phyloP scores from a whole-genome alignment of 2,888 invertebrate genomes.

The Bellardia pandia region DNA sequence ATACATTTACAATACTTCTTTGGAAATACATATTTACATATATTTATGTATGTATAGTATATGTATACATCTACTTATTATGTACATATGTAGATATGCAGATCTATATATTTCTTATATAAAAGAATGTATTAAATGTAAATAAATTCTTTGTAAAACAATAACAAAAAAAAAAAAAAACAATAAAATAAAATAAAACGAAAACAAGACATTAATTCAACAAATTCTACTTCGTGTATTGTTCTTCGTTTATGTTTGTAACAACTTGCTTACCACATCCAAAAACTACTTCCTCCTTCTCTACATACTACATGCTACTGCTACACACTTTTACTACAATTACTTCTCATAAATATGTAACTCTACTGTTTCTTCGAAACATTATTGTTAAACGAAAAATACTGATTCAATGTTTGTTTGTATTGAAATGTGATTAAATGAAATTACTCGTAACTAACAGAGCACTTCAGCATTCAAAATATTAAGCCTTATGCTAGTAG shows the following conservation, averaged over 20 bases:
- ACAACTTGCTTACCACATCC: slow-evolving; percentile 31
- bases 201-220: slow-evolving; percentile 47
- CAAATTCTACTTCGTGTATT: slow-evolving; percentile 53
- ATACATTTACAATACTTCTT: slow-evolving; percentile 1
- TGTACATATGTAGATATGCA: neutral
- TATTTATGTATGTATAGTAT: neutral
- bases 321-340: neutral
- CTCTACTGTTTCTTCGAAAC: slow-evolving; percentile 14
- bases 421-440: slow-evolving; percentile 21
- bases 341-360: neutral
- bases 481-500: slow-evolving; percentile 76
- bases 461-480: slow-evolving; percentile 83
- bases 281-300: slow-evolving; percentile 20
- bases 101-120: neutral
- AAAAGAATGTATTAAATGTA: slow-evolving; percentile 6
- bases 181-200: neutral
- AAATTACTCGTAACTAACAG: slow-evolving; percentile 76
- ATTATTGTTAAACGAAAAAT: neutral
- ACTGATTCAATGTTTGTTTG: slow-evolving; percentile 42
- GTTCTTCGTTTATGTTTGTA: slow-evolving; percentile 55
- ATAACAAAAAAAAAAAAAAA: neutral
- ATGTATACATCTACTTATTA: too few species aligned
- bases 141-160: slow-evolving; percentile 24
- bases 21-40: neutral
- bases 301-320: slow-evolving; percentile 1